A percentile compares a stretch with the other conserved stretches of the same genome.
Conservation (phyloP, 2,888 invertebrate genomes). For the Drepanosiphum platanoidis region DNA sequence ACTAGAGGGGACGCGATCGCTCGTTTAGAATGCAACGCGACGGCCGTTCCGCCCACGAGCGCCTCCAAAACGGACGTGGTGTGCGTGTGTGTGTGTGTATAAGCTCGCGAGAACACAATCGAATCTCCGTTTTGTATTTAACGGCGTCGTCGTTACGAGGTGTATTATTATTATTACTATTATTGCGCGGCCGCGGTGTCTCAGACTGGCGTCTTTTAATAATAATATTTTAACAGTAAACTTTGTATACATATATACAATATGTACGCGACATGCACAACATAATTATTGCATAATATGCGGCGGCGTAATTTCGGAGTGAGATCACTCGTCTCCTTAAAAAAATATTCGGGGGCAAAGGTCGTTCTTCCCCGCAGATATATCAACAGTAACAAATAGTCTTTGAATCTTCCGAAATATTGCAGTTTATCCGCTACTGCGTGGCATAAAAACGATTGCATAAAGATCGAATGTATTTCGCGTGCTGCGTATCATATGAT, state of each 20-base stretch:
- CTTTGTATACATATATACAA: neutral
- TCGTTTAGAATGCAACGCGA: constrained; percentile 28
- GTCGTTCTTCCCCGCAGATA: too few relatives aligned
- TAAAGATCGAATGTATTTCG: too few relatives aligned
- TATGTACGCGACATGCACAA: too few relatives aligned
- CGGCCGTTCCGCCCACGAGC: constrained; percentile 57
- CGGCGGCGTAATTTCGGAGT: too few relatives aligned
- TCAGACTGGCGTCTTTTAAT: neutral
- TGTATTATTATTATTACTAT: neutral
- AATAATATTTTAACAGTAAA: neutral
- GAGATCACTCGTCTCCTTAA: too few relatives aligned
- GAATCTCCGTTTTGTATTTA: constrained; percentile 41
- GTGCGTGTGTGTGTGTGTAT: constrained; percentile 13
- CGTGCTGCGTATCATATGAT: too few relatives aligned
- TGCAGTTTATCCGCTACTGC: too few relatives aligned
- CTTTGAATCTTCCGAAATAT: too few relatives aligned
- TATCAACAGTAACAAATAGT: too few relatives aligned
- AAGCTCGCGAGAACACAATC: constrained; percentile 55
- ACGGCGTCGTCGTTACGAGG: neutral
- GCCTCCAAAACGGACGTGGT: constrained; percentile 58
- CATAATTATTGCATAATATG: too few relatives aligned
- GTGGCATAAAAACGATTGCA: too few relatives aligned
- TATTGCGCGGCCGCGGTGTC: neutral
- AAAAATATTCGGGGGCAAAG: too few relatives aligned
- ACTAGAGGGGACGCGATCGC: neutral